These are phyloP conservation scores for Blera fallax DNA, from an alignment of 2,888 invertebrate genomes.

Conservation along the genomic window DNA sequence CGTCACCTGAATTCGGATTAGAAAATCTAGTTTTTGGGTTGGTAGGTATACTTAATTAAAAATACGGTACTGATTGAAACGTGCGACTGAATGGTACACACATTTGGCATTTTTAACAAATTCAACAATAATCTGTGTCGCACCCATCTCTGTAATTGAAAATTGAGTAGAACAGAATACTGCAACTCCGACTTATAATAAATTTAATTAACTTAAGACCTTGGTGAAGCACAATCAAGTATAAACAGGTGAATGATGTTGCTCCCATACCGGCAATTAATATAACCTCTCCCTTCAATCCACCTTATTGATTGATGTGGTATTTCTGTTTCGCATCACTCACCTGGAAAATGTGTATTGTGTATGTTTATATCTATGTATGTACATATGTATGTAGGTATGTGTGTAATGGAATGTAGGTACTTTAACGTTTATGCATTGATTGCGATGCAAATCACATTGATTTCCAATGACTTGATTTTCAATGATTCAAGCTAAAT, in stretches of 20 bases:
- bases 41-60: conserved; percentile 14
- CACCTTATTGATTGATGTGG: conserved; percentile 78
- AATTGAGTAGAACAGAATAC: conserved; percentile 10
- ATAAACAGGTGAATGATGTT: conserved; percentile 36
- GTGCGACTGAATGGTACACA: conserved; percentile 9
- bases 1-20: conserved; percentile 23
- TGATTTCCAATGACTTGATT: too few species aligned
- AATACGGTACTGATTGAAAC: conserved; percentile 23
- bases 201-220: conserved; percentile 41
- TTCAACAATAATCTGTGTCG: conserved; percentile 26
- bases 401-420: background rate
- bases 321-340: conserved; percentile 81
- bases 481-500: too few species aligned
- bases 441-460: too few species aligned
- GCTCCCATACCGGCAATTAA: conserved; percentile 27
- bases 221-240: conserved; percentile 35
- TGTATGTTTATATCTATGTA: background rate
- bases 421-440: background rate
- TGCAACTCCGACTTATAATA: conserved; percentile 15
- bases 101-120: conserved; percentile 26
- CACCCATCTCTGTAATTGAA: conserved; percentile 24
- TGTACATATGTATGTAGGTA: background rate
- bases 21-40: conserved; percentile 1
- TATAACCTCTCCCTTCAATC: conserved; percentile 1
- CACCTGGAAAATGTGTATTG: conserved; percentile 79